Conservation (phyloP, 2,797 vertebrate genomes). For the Moxostoma hubbsi region DNA sequence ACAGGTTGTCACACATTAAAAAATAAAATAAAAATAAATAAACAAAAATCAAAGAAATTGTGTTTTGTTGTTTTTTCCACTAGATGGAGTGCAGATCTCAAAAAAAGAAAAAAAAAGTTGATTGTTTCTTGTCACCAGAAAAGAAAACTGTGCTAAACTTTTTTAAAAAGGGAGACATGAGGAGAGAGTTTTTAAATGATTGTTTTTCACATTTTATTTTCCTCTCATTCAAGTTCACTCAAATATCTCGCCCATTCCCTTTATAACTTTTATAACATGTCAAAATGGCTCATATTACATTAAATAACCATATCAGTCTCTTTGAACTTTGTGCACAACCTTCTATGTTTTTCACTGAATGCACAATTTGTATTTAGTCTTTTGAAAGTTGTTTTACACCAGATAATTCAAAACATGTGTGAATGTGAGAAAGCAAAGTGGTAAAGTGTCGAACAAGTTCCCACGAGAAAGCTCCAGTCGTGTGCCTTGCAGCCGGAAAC, state of each 20-base stretch:
- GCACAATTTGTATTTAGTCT: background rate
- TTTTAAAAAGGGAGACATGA: background rate
- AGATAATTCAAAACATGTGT: background rate
- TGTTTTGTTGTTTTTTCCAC: constrained; percentile 4
- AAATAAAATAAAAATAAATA: no score
- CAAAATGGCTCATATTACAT: background rate
- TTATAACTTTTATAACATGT: background rate
- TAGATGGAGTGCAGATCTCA: constrained; percentile 25
- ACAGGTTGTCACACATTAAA: no score
- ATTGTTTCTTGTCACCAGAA: background rate
- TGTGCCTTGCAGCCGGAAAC: constrained; percentile 73
- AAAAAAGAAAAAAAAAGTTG: background rate
- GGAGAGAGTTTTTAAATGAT: background rate
- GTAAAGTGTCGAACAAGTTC: constrained; percentile 78
- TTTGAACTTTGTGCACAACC: background rate
- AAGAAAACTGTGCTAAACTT: background rate
- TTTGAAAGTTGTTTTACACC: background rate
- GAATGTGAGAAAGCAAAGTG: constrained; percentile 56
- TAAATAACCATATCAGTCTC: background rate
- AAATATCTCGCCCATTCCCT: background rate
- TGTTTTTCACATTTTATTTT: background rate
- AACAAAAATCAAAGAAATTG: background rate
- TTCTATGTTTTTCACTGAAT: background rate
- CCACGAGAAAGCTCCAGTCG: constrained; percentile 76
- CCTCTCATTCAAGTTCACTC: background rate